Evolutionary conservation across 2,113 vertebrate genomes (phyloP).

Genomic region (Hemichromis elongatus): DNA sequence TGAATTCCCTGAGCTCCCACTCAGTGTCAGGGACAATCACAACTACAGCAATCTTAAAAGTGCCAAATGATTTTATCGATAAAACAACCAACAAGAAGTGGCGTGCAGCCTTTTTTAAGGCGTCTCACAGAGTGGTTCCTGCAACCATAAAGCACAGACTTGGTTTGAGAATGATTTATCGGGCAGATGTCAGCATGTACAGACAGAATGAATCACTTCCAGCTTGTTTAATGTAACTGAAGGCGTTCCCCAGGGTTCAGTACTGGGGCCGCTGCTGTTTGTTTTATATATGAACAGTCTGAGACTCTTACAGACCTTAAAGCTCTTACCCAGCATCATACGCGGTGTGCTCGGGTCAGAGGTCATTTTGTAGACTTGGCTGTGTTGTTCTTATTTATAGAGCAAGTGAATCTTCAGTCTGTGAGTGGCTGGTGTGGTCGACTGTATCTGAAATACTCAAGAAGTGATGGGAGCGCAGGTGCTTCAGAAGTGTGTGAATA

Average conservation of each 20-base stretch:
- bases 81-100: background rate
- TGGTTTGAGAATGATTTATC: background rate
- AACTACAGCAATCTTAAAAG: background rate
- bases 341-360: background rate
- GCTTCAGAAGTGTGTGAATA: background rate
- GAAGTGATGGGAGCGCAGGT: background rate
- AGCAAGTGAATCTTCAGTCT: background rate
- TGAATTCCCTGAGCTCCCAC: background rate
- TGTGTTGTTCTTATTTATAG: background rate
- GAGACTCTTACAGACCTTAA: background rate
- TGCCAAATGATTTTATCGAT: background rate
- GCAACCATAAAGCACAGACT: background rate
- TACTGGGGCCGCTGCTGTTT: background rate
- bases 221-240: background rate
- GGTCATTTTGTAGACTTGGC: background rate
- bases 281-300: background rate
- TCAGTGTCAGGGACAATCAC: background rate
- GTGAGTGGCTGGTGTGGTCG: background rate
- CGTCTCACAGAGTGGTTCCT: background rate
- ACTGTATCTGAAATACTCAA: background rate
- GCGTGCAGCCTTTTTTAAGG: background rate
- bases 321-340: background rate
- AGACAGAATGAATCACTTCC: background rate
- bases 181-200: background rate
- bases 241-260: background rate